A percentile compares a stretch with the other conserved stretches of the same genome.
Conservation (phyloP, 2,113 vertebrate genomes). For the Coturnix japonica region DNA sequence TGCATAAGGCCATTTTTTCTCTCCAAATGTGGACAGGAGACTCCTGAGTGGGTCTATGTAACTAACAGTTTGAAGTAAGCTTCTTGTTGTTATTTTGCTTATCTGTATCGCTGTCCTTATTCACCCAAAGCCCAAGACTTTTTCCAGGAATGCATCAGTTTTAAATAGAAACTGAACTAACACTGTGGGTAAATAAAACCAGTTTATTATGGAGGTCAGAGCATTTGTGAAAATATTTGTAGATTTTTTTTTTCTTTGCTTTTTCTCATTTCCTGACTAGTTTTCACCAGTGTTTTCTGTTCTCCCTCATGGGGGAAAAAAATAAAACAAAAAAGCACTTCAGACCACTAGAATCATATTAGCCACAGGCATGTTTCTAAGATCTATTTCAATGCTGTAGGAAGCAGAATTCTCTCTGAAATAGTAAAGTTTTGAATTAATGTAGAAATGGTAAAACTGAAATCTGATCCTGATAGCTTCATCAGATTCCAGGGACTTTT, state of each 20-base stretch:
- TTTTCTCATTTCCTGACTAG: neutral
- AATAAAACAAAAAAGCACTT: neutral
- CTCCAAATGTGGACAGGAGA: neutral
- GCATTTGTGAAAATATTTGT: neutral
- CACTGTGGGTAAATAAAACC: neutral
- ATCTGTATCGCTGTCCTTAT: neutral
- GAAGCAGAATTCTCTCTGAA: neutral
- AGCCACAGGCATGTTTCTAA: too few relatives aligned
- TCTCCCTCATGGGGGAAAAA: neutral
- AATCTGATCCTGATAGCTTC: neutral
- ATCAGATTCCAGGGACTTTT: neutral
- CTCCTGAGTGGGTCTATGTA: neutral
- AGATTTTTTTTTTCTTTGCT: neutral
- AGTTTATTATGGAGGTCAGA: fast-evolving
- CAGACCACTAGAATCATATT: neutral
- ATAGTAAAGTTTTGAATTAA: neutral
- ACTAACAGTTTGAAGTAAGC: neutral
- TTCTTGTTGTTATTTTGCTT: neutral
- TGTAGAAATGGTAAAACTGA: neutral
- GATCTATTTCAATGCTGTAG: neutral
- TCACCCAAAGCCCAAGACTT: neutral
- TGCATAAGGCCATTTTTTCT: neutral
- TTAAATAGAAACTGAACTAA: neutral
- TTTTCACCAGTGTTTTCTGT: neutral
- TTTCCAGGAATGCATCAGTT: neutral